Conservation (phyloP, 2,113 vertebrate genomes). For the Hemiprocne comata region DNA sequence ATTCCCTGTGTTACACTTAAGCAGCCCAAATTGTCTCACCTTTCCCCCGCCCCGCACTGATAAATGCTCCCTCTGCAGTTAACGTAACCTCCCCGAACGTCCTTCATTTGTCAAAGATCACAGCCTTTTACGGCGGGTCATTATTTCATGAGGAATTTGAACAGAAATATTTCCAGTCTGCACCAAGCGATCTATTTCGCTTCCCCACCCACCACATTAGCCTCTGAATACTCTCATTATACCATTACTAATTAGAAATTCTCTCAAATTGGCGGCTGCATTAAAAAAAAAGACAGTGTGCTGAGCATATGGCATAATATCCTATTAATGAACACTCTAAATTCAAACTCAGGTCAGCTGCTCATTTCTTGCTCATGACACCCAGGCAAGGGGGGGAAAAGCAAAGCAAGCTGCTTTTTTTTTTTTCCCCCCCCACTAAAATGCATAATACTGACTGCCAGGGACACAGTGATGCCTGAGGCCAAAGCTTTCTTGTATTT, state of each 20-base stretch:
- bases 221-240: constrained; percentile 97
- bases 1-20: background rate
- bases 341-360: constrained; percentile 99
- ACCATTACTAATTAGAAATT: constrained; percentile 98
- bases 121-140: constrained; percentile 65
- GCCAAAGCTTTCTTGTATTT: constrained; percentile 81
- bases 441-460: constrained; percentile 78
- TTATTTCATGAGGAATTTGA: constrained; percentile 61
- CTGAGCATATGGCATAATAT: constrained; percentile 99
- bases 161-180: constrained; percentile 76
- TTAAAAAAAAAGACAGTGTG: constrained; percentile 93
- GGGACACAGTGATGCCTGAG: constrained; percentile 68
- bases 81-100: constrained; percentile 43
- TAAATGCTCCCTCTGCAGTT: constrained; percentile 38
- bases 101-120: constrained; percentile 70
- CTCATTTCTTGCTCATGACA: constrained; percentile 92
- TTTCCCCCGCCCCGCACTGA: background rate
- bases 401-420: constrained; percentile 76
- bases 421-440: constrained; percentile 68
- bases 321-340: constrained; percentile 99
- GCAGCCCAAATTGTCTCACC: constrained; percentile 5
- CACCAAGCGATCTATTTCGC: constrained; percentile 79
- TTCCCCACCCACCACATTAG: constrained; percentile 88
- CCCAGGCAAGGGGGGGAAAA: constrained; percentile 78
- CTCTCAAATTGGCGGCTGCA: constrained; percentile 96